Base-by-base conservation (phyloP, 1,140 invertebrate species). In the Hyposmocoma kahamanoa region DNA sequence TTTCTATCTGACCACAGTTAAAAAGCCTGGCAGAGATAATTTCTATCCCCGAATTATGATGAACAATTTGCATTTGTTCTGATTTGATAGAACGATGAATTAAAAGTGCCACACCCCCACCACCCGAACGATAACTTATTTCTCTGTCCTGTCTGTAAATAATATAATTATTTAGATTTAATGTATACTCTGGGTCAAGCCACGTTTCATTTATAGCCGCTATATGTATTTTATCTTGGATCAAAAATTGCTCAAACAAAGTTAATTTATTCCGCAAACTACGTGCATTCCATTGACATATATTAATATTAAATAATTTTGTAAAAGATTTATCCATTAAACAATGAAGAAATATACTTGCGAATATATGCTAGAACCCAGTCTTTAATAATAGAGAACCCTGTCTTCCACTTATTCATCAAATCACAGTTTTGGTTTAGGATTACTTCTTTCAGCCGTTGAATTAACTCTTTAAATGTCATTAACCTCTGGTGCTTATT, bases 231-330 rank as follows among this genome's bases (percentile, higher is more conserved):
- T 59, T 59, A 26, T 53, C 38, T 32, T 46, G 42, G 10, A 30
- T 46, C n/a, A 60, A 42, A 15, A 56, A 11, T 5, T 11, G n/a
- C 6, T 60, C 34, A 28, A 60, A 41, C 28, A 41, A 24, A 20
- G n/a, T 3, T 22, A 41, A 4, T 41, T 60, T 60, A n/a, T 45
- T 30, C 42, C 38, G 20, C 4, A 56, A 3, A 41, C 58, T 60
- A 10, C 50, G 50, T 19, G 53, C 43, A 22, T 60, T 56, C 49
- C 58, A 60, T 32, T 60, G 58, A 11, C 52, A 19, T 10, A 59
- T 47, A 28, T 55, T 59, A 28, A 56, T 20, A 13, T 45, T 26
- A 8, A 17, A n/a, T 15, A 36, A 6, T 11, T 20, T 30, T 41
- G 3, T 21, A 9, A 41, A 21, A 9, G 18, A 36, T 36, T 41